phyloP scores from a whole-genome alignment of 1,140 invertebrate species.

The Pogonomyrmex barbatus region DNA sequence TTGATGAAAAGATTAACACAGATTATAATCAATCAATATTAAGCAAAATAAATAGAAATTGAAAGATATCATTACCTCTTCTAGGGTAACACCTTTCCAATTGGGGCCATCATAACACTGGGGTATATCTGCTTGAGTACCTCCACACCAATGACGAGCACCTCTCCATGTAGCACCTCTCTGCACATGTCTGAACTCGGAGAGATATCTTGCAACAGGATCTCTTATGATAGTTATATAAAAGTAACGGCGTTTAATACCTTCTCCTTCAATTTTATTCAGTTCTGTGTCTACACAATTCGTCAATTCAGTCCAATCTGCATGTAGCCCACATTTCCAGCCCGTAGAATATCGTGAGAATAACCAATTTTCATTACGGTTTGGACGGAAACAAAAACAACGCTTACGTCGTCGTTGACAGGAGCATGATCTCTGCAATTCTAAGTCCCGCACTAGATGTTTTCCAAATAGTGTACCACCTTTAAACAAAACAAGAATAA shows the following conservation, averaged over 20 bases:
- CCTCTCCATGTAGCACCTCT: slow-evolving; percentile 99
- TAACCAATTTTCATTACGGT: slow-evolving; percentile 97
- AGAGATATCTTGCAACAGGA: slow-evolving; percentile 95
- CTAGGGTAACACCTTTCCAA: slow-evolving; percentile 88
- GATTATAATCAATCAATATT: neutral
- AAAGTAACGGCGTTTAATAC: slow-evolving; percentile 94
- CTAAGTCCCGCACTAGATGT: slow-evolving; percentile 97
- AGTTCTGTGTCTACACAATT: slow-evolving; percentile 95
- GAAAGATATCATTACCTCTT: slow-evolving; percentile 78
- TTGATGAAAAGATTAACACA: neutral
- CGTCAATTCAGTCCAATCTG: slow-evolving; percentile 98
- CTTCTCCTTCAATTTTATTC: slow-evolving; percentile 94
- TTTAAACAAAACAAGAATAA: slow-evolving; percentile 70
- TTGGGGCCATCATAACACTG: slow-evolving; percentile 91
- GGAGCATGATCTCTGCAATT: slow-evolving; percentile 94
- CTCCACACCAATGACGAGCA: slow-evolving; percentile 95
- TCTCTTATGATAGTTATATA: slow-evolving; percentile 98
- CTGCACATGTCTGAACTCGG: slow-evolving; percentile 98
- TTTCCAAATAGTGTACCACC: slow-evolving; percentile 97
- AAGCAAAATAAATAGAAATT: neutral
- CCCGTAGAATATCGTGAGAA: slow-evolving; percentile 99
- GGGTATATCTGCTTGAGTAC: slow-evolving; percentile 92
- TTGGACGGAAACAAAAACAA: slow-evolving; percentile 96
- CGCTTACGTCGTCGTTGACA: slow-evolving; percentile 94
- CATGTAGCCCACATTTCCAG: slow-evolving; percentile 99